Conservation (phyloP, 2,113 vertebrate species). For the Phrynosoma platyrhinos region DNA sequence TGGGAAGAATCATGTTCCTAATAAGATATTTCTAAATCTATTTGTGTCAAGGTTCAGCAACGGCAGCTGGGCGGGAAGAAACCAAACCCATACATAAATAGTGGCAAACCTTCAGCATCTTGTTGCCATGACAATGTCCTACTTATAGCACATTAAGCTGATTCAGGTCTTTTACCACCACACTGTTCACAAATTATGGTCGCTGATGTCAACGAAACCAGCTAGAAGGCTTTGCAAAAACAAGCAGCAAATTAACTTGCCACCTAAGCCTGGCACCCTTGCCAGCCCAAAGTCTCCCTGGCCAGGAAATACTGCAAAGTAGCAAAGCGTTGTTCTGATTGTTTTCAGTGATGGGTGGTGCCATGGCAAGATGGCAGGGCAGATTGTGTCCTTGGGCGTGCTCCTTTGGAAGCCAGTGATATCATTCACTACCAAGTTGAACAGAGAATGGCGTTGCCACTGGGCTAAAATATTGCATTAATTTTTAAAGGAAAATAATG, state of each 20-base stretch:
- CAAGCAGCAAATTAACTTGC: constrained; percentile 79
- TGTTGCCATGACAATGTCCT: constrained; percentile 84
- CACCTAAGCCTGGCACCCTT: constrained; percentile 64
- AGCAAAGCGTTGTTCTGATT: background rate
- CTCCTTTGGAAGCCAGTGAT: constrained; percentile 13
- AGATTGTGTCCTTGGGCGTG: constrained; percentile 25
- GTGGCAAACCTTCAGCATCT: constrained; percentile 81
- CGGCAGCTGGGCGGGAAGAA: constrained; percentile 43
- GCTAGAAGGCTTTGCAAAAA: constrained; percentile 71
- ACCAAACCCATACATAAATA: constrained; percentile 82
- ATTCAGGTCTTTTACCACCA: constrained; percentile 85
- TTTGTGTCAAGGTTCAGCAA: constrained; percentile 76
- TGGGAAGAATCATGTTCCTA: constrained; percentile 45
- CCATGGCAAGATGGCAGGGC: background rate
- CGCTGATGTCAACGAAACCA: constrained; percentile 80
- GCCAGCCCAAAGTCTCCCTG: constrained; percentile 42
- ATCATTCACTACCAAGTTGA: background rate
- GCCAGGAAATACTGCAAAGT: constrained; percentile 38
- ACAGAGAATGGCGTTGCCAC: fast-evolving
- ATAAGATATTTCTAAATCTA: constrained; percentile 75
- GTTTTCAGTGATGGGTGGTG: background rate
- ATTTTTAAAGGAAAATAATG: no score
- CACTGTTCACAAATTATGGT: constrained; percentile 84
- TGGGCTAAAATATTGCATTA: background rate
- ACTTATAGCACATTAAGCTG: constrained; percentile 87